Evolutionary conservation across 2,797 vertebrate species (phyloP), one percentile per base, ranked within the genome.

Genomic region (Cheirogaleus major): DNA sequence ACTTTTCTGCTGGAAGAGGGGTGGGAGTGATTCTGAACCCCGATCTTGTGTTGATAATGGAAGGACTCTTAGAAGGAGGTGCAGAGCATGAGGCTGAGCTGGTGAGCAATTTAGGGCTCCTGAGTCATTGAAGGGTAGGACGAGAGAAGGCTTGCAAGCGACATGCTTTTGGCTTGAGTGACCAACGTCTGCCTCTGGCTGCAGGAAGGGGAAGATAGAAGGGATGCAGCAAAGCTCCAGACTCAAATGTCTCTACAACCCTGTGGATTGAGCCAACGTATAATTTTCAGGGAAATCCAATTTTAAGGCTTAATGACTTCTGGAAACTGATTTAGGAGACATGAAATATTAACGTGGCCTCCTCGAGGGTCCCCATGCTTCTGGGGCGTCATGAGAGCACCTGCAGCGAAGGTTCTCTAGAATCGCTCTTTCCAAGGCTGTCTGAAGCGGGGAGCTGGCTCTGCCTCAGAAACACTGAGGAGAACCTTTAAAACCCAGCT

Each of bases 221-320:
- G 8, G 17, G 61, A 25, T 2, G 4, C 3, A 45, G 22, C 7
- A 85, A 52, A 70, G 43, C n/a, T 89, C 22, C 35, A 72, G n/a
- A 5, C 55, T 96, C 55, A 20, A 7, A 4, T 14, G 1, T 55
- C 17, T 65, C 65, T 76, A 1, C 11, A 25, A 55, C 22, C 14
- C 55, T 59, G 43, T 81, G 41, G 32, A 78, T 78, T 48, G 81
- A 93, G 38, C 63, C 65, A 76, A 38, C 9, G 25, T 50, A 23
- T 23, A 38, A 35, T 32, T 84, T 80, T 41, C 45, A 91, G 61
- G 59, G n/a, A 69, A 93, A 83, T 80, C 43, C 32, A 50, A 70
- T 88, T 63, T 48, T 45, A 23, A 50, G 43, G 38, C 61, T 93
- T 90, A 96, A 57, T 79, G 35, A 81, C 57, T 89, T 92, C 73